A percentile compares a stretch with the other conserved stretches of the same genome.
These are phyloP conservation scores for Setophaga coronata DNA, from an alignment of 2,113 vertebrate genomes.

Conservation along the genomic window DNA sequence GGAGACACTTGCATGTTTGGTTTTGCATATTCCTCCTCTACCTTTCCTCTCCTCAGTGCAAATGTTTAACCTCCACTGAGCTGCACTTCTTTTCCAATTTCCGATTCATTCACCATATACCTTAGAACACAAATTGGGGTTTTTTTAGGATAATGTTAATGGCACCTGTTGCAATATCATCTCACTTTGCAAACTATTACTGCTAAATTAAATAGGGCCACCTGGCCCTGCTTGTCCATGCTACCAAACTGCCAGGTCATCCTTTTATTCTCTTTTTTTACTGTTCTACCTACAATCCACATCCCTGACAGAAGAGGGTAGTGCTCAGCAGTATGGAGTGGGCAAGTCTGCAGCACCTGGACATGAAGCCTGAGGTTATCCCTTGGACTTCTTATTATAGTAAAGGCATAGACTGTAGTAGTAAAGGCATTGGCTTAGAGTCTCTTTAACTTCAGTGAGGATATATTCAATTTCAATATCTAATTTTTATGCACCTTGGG, in stretches of 20 bases:
- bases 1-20: background rate
- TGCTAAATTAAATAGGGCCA: background rate
- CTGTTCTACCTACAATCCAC: background rate
- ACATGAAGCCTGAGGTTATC: background rate
- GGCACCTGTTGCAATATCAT: background rate
- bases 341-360: background rate
- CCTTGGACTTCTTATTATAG: background rate
- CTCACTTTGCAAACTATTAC: background rate
- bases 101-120: background rate
- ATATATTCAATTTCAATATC: background rate
- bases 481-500: background rate
- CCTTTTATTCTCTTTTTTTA: background rate
- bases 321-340: background rate
- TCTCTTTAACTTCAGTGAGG: background rate
- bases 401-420: background rate
- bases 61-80: background rate
- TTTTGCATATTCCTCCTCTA: background rate
- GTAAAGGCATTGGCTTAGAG: background rate
- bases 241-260: background rate
- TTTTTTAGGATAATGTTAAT: background rate
- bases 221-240: background rate
- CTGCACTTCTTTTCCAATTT: background rate
- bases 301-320: background rate
- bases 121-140: background rate
- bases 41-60: background rate